phyloP scores from a whole-genome alignment of 1,140 invertebrate genomes.

The roundworm (Caenorhabditis elegans) region DNA sequence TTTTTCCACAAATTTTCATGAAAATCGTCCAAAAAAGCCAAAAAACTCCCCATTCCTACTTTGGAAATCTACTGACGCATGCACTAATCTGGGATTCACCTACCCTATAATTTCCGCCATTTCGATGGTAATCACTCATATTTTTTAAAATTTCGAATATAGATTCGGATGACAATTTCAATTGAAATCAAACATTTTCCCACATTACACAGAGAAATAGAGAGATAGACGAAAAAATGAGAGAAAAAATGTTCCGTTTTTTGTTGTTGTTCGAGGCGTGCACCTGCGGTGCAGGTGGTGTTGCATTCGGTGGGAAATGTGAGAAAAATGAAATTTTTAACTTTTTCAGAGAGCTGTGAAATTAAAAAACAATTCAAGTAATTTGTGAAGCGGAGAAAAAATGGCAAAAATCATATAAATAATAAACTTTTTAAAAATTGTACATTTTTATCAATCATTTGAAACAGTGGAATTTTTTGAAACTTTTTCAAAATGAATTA shows the following conservation, averaged over 20 bases:
- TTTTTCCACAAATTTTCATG: too few species aligned
- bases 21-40: too few species aligned
- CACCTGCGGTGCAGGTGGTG: constrained; percentile 2
- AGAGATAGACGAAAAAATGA: not conserved
- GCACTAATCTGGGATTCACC: too few species aligned
- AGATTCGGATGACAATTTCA: not conserved
- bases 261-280: not conserved
- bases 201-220: not conserved
- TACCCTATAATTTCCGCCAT: not conserved
- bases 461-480: too few species aligned
- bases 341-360: not conserved
- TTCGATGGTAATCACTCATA: not conserved
- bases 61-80: too few species aligned
- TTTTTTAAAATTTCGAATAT: not conserved
- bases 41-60: too few species aligned
- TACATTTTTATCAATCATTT: too few species aligned
- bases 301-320: not conserved
- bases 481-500: too few species aligned
- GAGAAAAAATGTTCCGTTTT: not conserved
- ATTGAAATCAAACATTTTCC: not conserved
- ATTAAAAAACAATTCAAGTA: not conserved
- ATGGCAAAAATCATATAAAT: too few species aligned
- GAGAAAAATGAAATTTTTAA: too few species aligned
- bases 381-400: too few species aligned
- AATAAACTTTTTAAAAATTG: too few species aligned